Evolutionary conservation across 2,888 invertebrate genomes (phyloP), one percentile per base, ranked within the genome.

Genomic region (Pterostichus niger): DNA sequence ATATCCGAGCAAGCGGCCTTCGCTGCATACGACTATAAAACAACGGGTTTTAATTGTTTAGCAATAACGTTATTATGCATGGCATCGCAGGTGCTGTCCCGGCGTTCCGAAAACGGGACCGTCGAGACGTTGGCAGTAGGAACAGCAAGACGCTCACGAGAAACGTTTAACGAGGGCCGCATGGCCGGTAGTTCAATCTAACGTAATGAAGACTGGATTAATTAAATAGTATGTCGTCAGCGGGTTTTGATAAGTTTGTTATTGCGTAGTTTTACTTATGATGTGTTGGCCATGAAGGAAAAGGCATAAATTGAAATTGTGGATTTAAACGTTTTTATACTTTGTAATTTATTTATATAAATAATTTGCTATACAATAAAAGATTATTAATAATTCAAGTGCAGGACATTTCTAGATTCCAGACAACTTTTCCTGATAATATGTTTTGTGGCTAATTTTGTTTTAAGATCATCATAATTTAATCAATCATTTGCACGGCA

Each of bases 21-120:
- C 33, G 46, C 64, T 79, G 78, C 64, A 80, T 64, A 46, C 46
- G 79, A 71, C 68, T 52, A 80, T 80, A 80, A 80, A 80, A 71
- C 52, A 80, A 80, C 68, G 49, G 68, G 35, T 71, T 80, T 80
- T 80, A 80, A 80, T 80, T 80, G 80, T 80, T 80, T 80, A 64
- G 80, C 71, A 79, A 79, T 49, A 79, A 79, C 59, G 56, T 77
- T 68, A 68, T 54, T 80, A 44, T 80, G 80, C 80, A 80, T 35
- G n/a, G 68, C 59, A 56, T 77, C 77, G 35, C 80, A 80, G 80
- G 79, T 79, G 79, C 49, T 33, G 79, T 59, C 52, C 31, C 24
- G 59, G 24, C 59, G 24, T 15, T 31, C 59, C 59, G 59, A 17
- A 31, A 59, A 59, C 59, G 59, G 24, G 31, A 59, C 31, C 40